These are phyloP conservation scores for Eptatretus atami DNA, from an alignment of 2,797 vertebrate species.

Conservation along the genomic window DNA sequence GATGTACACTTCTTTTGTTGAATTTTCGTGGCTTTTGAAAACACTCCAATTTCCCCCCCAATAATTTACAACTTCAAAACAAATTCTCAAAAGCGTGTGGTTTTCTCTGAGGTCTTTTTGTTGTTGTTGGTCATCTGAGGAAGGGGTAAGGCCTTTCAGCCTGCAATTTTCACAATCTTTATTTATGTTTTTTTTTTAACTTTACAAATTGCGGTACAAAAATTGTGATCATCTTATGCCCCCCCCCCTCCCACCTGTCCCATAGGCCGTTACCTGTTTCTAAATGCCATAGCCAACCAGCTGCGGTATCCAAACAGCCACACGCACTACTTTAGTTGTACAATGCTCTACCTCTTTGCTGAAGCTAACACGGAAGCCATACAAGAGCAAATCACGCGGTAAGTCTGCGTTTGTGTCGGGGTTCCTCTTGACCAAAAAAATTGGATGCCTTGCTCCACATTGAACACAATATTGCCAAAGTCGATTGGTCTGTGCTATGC, in stretches of 20 bases:
- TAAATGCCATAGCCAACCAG: slow-evolving; percentile 95
- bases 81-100: no score
- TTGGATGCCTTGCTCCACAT: no score
- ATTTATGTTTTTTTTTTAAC: background rate
- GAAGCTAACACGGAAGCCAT: slow-evolving; percentile 96
- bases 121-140: no score
- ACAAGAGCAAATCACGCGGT: slow-evolving; percentile 98
- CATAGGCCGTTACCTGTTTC: slow-evolving; percentile 73
- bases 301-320: slow-evolving; percentile 95
- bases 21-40: no score
- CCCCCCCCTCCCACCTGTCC: no score
- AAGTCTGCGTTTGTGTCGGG: slow-evolving; percentile 9
- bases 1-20: no score
- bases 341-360: slow-evolving; percentile 92
- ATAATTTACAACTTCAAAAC: no score
- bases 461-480: no score
- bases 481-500: background rate
- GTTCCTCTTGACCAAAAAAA: no score
- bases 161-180: background rate
- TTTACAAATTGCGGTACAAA: background rate
- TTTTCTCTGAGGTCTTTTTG: no score
- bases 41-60: no score
- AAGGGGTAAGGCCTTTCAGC: background rate
- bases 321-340: slow-evolving; percentile 98
- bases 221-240: background rate